Evolutionary conservation across 1,140 invertebrate species (phyloP), one percentile per base, ranked within the genome.

Genomic region (Drosophila saltans): DNA sequence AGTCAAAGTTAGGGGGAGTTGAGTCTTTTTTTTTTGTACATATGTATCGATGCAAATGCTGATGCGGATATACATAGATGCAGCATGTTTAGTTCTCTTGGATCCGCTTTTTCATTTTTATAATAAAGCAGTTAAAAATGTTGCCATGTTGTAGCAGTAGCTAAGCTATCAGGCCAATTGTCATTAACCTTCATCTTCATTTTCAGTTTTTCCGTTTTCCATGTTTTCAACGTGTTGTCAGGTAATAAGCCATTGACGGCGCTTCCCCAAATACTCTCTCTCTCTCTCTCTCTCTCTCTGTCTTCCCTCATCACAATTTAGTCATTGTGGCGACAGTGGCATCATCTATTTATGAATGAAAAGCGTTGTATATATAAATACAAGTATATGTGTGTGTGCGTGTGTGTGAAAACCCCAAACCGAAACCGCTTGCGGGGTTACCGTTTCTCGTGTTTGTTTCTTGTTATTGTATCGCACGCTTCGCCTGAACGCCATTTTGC

Each of bases 121-220:
- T 84, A 84, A 84, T 84, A 78, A 77, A 84, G 81, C 69, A 85
- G 81, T 85, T 85, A 78, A 81, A 71, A 72, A 78, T 72, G 76
- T 77, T 56, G 56, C 69, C 56, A 70, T 74, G 75, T 75, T 66
- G 65, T 68, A 30, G 28, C 16, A 16, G 16, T 16, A 16, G 16
- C 16, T 16, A 16, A 68, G 69, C 11, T 30, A 45, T 61, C 16
- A 11, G 28, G 28, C 28, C 39, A 48, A 64, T 70, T 64, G 59
- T 73, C 78, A 59, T 65, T 80, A 79, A 72, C 69, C 61, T 69
- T 74, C 62, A 56, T 43, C 55, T 62, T 62, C 57, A 55, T 48
- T 48, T 48, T 21, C 45, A 40, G 6, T 36, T 36, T 36, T 36
- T 36, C 28, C 1, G 1, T 7, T 36, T 40, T 40, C 11, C 39